Evolutionary conservation across 2,797 vertebrate species (phyloP), one percentile per base, ranked within the genome.

Genomic region (Benthosema pterotum): DNA sequence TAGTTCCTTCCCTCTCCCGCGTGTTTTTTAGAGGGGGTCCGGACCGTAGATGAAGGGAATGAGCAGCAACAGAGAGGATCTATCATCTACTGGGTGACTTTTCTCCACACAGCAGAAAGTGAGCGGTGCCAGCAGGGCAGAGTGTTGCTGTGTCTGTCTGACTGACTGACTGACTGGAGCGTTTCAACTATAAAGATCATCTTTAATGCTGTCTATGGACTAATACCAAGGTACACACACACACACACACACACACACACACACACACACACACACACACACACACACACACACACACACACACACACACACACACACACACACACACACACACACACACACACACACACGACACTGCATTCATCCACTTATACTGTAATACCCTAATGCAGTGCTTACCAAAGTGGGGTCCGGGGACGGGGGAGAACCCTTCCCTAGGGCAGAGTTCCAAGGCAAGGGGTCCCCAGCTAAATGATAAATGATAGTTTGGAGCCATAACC

Each of bases 81-180:
- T 55, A 4, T 56, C 28, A 56, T 84, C 22, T 25, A 25, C 22
- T 25, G 3, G 9, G 32, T 38, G 79, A 88, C 72, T 75, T 71
- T 52, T 28, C 11, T 52, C 60, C 71, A 25, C n/a, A n/a, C n/a
- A 66, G 79, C 69, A 75, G 75, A 86, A 67, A 69, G 84, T 65
- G 74, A 16, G 60, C 55, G 77, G 79, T 87, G 87, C 87, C 88
- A 83, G 17, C 85, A 11, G 74, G 78, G 82, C 87, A 84, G 32
- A 80, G 79, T 72, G 83, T 58, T 42, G 58, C 69, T 52, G 64
- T 16, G 48, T 48, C 65, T 50, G 57, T 42, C 46, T 52, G 60
- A n/a, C n/a, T n/a, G n/a, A n/a, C 28, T 53, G 48, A n/a, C 57
- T 56, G 15, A 61, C 49, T 28, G 72, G 78, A 22, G 63, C 79